Conservation (phyloP, 2,113 vertebrate genomes). For the Plectropomus leopardus region DNA sequence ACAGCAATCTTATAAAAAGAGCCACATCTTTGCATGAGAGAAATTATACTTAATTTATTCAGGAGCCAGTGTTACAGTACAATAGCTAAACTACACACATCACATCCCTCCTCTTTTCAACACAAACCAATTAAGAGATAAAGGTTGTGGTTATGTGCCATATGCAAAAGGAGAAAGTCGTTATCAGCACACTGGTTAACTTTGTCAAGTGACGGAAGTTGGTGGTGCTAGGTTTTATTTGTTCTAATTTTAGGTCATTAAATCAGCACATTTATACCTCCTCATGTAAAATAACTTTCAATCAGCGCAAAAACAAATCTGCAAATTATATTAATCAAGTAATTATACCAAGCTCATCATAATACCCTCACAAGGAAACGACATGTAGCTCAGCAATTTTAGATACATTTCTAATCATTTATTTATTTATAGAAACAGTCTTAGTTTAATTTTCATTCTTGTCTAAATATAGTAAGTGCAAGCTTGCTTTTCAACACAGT, state of each 20-base stretch:
- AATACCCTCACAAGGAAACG: neutral
- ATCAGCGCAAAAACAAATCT: conserved; percentile 4
- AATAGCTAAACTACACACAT: conserved; percentile 24
- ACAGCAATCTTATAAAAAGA: neutral
- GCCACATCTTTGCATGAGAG: neutral
- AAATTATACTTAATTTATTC: conserved; percentile 32
- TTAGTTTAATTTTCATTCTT: conserved; percentile 12
- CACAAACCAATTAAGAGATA: conserved; percentile 56
- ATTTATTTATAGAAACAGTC: neutral
- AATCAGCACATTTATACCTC: conserved; percentile 1
- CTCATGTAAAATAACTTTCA: conserved; percentile 31
- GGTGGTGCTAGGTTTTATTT: conserved; percentile 7
- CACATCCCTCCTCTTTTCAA: conserved; percentile 28
- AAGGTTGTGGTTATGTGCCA: conserved; percentile 30
- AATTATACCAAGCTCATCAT: neutral
- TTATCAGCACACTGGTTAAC: conserved; percentile 43
- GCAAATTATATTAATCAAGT: conserved; percentile 8
- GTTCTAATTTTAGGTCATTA: conserved; percentile 10
- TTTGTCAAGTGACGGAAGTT: conserved; percentile 4
- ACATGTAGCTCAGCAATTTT: neutral
- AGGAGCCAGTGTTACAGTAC: conserved; percentile 4
- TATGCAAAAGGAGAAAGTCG: conserved; percentile 18
- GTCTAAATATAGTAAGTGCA: conserved; percentile 2
- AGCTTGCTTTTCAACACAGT: neutral
- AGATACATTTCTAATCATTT: neutral